A percentile compares a stretch with the other conserved stretches of the same genome.
phyloP scores from a whole-genome alignment of 2,888 invertebrate genomes.

The Chironomus tentans region DNA sequence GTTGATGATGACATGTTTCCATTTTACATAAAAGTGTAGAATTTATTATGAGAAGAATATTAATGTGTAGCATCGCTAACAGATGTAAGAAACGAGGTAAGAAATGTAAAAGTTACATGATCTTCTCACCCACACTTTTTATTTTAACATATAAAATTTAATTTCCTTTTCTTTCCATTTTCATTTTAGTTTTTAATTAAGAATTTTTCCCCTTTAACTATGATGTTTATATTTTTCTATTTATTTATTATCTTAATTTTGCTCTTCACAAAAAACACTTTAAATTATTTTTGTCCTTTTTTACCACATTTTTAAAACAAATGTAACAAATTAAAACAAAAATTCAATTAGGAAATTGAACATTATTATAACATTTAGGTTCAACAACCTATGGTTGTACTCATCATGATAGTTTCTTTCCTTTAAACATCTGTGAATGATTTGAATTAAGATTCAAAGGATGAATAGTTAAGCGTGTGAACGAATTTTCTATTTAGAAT shows the following conservation, averaged over 20 bases:
- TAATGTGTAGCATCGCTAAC: constrained; percentile 16
- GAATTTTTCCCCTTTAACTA: neutral
- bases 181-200: neutral
- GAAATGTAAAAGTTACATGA: neutral
- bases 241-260: neutral
- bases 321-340: neutral
- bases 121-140: constrained; percentile 15
- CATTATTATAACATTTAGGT: neutral
- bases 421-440: neutral
- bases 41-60: constrained; percentile 3
- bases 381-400: neutral
- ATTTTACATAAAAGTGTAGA: neutral
- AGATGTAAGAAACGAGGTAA: constrained; percentile 1
- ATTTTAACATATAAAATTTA: neutral
- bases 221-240: too few species aligned
- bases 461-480: neutral
- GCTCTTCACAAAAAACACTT: neutral
- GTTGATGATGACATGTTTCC: constrained; percentile 21
- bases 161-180: neutral
- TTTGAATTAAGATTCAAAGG: neutral
- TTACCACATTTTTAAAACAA: neutral
- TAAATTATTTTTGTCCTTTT: neutral
- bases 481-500: neutral
- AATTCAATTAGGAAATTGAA: neutral
- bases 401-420: neutral